These are phyloP conservation scores for Halcyon leucocephala DNA, from an alignment of 2,797 vertebrate species.

Conservation along the genomic window DNA sequence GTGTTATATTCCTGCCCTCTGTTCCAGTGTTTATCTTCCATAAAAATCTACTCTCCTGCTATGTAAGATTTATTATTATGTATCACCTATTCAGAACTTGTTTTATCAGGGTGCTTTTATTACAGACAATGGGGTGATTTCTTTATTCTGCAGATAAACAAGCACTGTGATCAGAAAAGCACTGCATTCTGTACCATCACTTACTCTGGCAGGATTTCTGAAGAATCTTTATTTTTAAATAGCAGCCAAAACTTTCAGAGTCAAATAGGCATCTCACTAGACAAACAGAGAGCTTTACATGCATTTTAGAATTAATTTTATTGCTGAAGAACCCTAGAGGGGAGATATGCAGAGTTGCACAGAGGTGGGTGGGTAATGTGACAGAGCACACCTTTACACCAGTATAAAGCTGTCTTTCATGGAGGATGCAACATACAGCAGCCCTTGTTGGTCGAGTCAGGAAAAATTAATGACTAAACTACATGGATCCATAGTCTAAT, in stretches of 20 bases:
- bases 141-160: conserved; percentile 31
- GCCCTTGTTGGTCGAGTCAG: neutral
- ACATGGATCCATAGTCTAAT: neutral
- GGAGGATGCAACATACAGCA: neutral
- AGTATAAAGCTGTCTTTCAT: neutral
- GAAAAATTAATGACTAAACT: neutral
- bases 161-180: neutral
- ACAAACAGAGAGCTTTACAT: neutral
- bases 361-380: fast-evolving
- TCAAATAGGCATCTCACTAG: neutral
- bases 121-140: conserved; percentile 47
- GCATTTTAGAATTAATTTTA: neutral
- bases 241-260: neutral
- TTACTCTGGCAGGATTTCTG: neutral
- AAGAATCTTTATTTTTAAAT: neutral
- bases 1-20: conserved; percentile 14
- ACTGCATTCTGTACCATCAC: neutral
- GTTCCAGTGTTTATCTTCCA: conserved; percentile 45
- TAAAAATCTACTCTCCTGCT: conserved; percentile 24
- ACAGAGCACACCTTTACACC: neutral
- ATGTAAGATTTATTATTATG: conserved; percentile 45
- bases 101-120: conserved; percentile 51
- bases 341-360: neutral
- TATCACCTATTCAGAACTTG: conserved; percentile 2
- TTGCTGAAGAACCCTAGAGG: neutral